Conservation (phyloP, 2,797 vertebrate species). For the Poecilia gillii region DNA sequence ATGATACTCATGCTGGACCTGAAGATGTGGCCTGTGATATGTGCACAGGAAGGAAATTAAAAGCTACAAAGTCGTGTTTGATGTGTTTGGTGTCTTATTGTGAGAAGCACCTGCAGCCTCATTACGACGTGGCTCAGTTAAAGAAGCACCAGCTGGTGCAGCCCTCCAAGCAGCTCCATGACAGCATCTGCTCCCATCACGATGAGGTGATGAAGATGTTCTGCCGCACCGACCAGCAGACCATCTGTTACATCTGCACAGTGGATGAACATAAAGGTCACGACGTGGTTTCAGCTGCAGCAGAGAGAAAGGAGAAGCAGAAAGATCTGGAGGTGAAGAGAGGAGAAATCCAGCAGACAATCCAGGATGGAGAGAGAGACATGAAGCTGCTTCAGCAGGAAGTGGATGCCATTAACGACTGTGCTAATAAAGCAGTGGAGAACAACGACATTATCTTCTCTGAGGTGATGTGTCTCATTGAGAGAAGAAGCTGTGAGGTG, state of each 20-base stretch:
- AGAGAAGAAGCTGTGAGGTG: not conserved
- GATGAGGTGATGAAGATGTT: slow-evolving; percentile 15
- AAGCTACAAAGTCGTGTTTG: slow-evolving; percentile 6
- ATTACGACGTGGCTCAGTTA: not conserved
- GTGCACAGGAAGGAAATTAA: not conserved
- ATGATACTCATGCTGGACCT: not conserved
- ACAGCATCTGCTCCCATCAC: slow-evolving; percentile 9
- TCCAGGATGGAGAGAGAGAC: not conserved
- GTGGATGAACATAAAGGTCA: slow-evolving; percentile 14
- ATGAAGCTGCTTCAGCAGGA: slow-evolving; percentile 6
- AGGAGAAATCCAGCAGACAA: not conserved
- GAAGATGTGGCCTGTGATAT: slow-evolving; percentile 1
- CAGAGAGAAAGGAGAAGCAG: slow-evolving; percentile 6
- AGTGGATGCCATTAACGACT: not conserved
- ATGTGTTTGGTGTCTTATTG: slow-evolving; percentile 17
- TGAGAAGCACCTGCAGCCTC: slow-evolving; percentile 8
- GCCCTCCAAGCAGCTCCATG: slow-evolving; percentile 4
- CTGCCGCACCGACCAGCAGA: not conserved
- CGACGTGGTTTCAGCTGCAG: not conserved
- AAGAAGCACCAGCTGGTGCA: slow-evolving; percentile 7
- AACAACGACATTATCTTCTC: not conserved
- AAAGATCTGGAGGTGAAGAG: slow-evolving; percentile 3
- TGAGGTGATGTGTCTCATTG: not conserved
- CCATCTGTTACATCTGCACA: slow-evolving; percentile 4
- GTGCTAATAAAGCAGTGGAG: not conserved